Conservation (phyloP, 2,113 vertebrate species). For the Oncorhynchus keta region DNA sequence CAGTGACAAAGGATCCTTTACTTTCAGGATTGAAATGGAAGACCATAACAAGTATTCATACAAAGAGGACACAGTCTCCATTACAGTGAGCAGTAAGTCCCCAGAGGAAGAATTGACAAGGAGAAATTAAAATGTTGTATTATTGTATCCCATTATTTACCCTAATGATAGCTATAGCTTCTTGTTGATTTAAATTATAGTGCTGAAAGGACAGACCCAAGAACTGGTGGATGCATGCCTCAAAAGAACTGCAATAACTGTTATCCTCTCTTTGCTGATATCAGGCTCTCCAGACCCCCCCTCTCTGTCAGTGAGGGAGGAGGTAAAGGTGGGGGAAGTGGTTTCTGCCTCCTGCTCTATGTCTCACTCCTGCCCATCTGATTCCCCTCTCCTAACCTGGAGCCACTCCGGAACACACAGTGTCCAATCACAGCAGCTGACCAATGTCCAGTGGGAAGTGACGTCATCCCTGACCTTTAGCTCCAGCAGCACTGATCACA, state of each 20-base stretch:
- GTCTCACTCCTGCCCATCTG: slow-evolving; percentile 57
- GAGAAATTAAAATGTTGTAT: too few relatives aligned
- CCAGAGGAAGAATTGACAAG: not conserved
- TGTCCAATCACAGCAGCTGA: slow-evolving; percentile 14
- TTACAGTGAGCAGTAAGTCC: slow-evolving; percentile 26
- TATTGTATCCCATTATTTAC: too few relatives aligned
- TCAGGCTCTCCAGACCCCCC: slow-evolving; percentile 40
- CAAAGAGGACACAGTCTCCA: not conserved
- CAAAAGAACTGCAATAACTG: not conserved
- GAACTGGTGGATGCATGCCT: too few relatives aligned
- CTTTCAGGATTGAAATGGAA: slow-evolving; percentile 65
- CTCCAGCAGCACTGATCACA: slow-evolving; percentile 40
- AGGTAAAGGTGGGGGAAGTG: not conserved
- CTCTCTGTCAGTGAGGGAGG: slow-evolving; percentile 23
- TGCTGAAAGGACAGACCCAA: too few relatives aligned
- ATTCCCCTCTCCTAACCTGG: slow-evolving; percentile 65
- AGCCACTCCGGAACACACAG: slow-evolving; percentile 43
- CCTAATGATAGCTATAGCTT: too few relatives aligned
- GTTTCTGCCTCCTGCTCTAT: slow-evolving; percentile 54
- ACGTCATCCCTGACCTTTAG: slow-evolving; percentile 62
- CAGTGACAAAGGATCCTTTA: slow-evolving; percentile 38
- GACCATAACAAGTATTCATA: slow-evolving; percentile 41
- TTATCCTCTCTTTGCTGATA: slow-evolving; percentile 10
- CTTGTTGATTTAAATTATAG: too few relatives aligned
- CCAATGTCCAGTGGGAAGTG: slow-evolving; percentile 41